Base-by-base conservation (phyloP, 2,888 invertebrate genomes). In the Tanaodytes sp. region DNA sequence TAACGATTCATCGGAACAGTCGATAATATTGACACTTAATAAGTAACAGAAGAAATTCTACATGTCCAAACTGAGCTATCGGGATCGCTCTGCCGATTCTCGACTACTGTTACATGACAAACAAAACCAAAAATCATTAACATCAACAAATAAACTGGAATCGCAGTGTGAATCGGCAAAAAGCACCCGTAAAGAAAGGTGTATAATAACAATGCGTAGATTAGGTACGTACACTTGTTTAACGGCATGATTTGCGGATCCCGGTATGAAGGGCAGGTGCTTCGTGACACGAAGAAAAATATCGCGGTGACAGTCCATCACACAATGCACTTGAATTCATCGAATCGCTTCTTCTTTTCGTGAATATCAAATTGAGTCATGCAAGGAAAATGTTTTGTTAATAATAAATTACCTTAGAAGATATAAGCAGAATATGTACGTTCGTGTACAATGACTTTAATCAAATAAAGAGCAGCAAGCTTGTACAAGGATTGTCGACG, bases 31-130 rank as follows among this genome's bases (percentile, higher is more conserved):
- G 81, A 82, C 81, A 83, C 82, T 82, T 80, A 84, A 79, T 82
- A 82, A 82, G 78, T 84, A 84, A 84, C 80, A 82, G 79, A 80
- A 82, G 79, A 82, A 81, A 77, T 81, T 82, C 82, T 83, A 84
- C 81, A 82, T 82, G 76, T 82, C 75, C 76, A 83, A 80, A 64
- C 54, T 76, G 72, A 77, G 78, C 79, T 62, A 58, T 57, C 19
- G 46, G 18, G 51, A 45, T 75, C 78, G 78, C 77, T 73, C 75
- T 78, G 77, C 77, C 76, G 79, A 79, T 78, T 79, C 70, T 55
- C 31, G 16, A 16, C 16, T 42, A 15, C 9, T 9, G 1, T 14
- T 2, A 20, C 19, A 6, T 36, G 5, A 27, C 6, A 23, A 46
- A 14, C 15, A 9, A 30, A n/a, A 19, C 16, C 6, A 33, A 61